Base-by-base conservation (phyloP, 2,797 vertebrate genomes). In the Remorina albescens region DNA sequence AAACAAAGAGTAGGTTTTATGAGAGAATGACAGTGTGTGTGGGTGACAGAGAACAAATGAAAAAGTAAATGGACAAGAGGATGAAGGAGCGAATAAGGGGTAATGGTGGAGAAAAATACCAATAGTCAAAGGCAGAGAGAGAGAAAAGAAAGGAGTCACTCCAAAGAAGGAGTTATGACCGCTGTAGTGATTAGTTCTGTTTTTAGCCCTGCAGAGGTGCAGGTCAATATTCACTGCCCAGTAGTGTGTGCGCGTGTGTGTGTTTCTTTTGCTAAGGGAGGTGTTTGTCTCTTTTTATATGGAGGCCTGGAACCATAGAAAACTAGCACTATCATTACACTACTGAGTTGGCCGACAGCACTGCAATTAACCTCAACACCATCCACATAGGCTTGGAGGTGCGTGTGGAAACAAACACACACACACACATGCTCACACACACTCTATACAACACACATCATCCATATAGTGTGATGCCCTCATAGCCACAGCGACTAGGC, bases 121-220 rank as follows among this genome's bases (percentile, higher is more conserved):
- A 78, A 80, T 67, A 78, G 85, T 83, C 62, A 66, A 76, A 85
- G 78, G 65, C 68, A 80, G 64, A 73, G 66, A 71, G 60, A 63
- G 67, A 67, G 57, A 54, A 67, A 74, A 85, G 84, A 86, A 85
- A 70, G 57, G 80, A 81, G 83, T 86, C 71, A 54, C 78, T 83
- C 82, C 80, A 89, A 87, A 88, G 80, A 71, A 91, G 84, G 85
- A 92, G 85, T 88, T 89, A 93, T 92, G 87, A 91, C 85, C 76
- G 69, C 68, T 69, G 87, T 85, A 83, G 86, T 86, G 92, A 94
- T 94, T 91, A 88, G 84, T 89, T 94, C 91, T 90, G 93, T 94
- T 94, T 94, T 93, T 93, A 90, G 86, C 90, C 77, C 80, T 26
- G 67, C 76, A 83, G 81, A 89, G 86, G 88, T 81, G 71, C 80